These are phyloP conservation scores for Ia io DNA, from an alignment of 2,113 vertebrate genomes.

Conservation along the genomic window DNA sequence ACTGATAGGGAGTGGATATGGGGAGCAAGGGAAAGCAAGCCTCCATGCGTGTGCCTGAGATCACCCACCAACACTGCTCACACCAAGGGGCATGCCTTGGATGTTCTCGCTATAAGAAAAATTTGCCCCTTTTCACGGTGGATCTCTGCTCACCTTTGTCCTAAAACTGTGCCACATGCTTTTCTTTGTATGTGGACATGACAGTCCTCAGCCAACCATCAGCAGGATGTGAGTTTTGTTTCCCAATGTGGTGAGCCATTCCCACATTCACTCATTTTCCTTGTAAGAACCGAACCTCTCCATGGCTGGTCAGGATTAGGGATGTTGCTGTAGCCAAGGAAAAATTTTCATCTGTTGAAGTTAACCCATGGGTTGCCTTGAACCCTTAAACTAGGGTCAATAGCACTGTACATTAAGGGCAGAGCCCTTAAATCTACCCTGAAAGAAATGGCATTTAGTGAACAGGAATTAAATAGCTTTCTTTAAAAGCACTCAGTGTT, in stretches of 20 bases:
- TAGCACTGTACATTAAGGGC: slow-evolving; percentile 67
- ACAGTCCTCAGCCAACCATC: slow-evolving; percentile 78
- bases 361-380: slow-evolving; percentile 71
- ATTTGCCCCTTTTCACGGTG: slow-evolving; percentile 68
- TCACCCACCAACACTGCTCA: slow-evolving; percentile 68
- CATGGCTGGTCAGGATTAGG: slow-evolving; percentile 78
- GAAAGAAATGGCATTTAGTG: slow-evolving; percentile 71
- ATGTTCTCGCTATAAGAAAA: slow-evolving; percentile 55
- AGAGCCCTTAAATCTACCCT: slow-evolving; percentile 61
- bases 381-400: slow-evolving; percentile 71
- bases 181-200: slow-evolving; percentile 77
- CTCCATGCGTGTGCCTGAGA: slow-evolving; percentile 61
- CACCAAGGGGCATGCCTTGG: slow-evolving; percentile 62
- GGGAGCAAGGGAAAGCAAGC: slow-evolving; percentile 67
- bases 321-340: slow-evolving; percentile 79
- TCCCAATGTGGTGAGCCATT: slow-evolving; percentile 78
- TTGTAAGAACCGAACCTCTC: slow-evolving; percentile 78
- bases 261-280: slow-evolving; percentile 78
- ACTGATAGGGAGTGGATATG: not conserved
- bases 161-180: slow-evolving; percentile 78
- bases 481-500: slow-evolving; percentile 56
- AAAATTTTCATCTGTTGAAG: slow-evolving; percentile 78
- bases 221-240: slow-evolving; percentile 78
- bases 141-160: slow-evolving; percentile 77
- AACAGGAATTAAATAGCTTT: slow-evolving; percentile 65